phyloP scores from a whole-genome alignment of 2,797 vertebrate genomes.

The Pogoniulus pusillus region DNA sequence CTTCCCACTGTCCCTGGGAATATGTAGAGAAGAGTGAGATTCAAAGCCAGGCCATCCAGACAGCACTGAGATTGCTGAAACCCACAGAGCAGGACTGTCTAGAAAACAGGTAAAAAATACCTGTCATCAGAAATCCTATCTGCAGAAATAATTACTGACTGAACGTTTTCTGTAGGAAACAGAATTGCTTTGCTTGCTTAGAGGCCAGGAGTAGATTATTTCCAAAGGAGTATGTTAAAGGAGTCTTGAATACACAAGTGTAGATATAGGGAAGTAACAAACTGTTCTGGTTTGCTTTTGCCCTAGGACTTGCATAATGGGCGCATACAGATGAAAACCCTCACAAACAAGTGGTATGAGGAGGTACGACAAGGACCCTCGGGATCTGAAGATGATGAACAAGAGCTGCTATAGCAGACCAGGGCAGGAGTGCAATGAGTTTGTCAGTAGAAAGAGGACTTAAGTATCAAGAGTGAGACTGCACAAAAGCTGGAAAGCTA shows the following conservation, averaged over 20 bases:
- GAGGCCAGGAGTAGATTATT: not conserved
- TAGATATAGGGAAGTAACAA: not conserved
- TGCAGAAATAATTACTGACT: not conserved
- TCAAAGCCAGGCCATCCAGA: not conserved
- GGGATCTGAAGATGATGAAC: slow-evolving; percentile 93
- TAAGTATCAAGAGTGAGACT: not conserved
- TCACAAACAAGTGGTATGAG: slow-evolving; percentile 99
- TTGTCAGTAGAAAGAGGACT: not conserved
- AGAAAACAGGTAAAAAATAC: not conserved
- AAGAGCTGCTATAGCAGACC: slow-evolving; percentile 83
- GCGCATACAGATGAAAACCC: slow-evolving; percentile 97
- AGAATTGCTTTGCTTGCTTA: not conserved
- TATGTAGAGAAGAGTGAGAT: fast-evolving
- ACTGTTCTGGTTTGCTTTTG: not conserved
- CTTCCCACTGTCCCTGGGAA: not conserved
- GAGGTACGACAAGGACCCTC: slow-evolving; percentile 98
- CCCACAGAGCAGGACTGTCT: not conserved
- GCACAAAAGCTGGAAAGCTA: not conserved
- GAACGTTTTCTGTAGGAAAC: not conserved
- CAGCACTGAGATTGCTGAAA: not conserved
- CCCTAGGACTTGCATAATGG: slow-evolving; percentile 91
- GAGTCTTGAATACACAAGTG: not conserved
- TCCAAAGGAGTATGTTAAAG: fast-evolving
- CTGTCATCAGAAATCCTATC: not conserved
- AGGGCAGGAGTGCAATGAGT: fast-evolving